These are phyloP conservation scores for Glossophaga mutica DNA, from an alignment of 2,797 vertebrate genomes.

Conservation along the genomic window DNA sequence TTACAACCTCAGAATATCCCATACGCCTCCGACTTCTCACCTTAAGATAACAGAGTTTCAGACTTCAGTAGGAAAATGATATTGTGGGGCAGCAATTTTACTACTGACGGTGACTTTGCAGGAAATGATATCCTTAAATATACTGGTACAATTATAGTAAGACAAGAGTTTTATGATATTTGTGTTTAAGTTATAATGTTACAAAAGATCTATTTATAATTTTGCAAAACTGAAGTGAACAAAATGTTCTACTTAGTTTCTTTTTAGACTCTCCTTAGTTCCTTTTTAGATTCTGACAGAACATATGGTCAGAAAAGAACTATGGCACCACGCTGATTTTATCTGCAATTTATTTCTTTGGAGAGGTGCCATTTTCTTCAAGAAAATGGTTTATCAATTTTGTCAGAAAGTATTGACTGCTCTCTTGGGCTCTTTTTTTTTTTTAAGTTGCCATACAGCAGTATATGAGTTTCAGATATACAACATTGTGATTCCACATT, in stretches of 20 bases:
- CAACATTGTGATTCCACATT: background rate
- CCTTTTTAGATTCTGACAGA: background rate
- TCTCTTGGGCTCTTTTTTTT: background rate
- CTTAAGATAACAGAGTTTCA: conserved; percentile 8
- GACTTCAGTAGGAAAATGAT: background rate
- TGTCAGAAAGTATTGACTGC: background rate
- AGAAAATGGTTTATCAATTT: background rate
- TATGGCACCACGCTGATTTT: background rate
- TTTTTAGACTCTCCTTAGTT: background rate
- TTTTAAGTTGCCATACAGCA: background rate
- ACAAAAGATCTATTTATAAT: background rate
- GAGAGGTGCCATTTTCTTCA: background rate
- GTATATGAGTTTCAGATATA: background rate
- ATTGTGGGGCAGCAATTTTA: background rate
- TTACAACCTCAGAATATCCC: background rate
- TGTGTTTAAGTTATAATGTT: background rate
- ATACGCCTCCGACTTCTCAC: background rate
- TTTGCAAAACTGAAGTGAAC: conserved; percentile 7
- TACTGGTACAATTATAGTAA: background rate
- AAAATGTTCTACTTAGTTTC: background rate
- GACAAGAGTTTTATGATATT: conserved; percentile 16
- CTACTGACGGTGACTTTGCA: background rate
- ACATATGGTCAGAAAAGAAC: background rate
- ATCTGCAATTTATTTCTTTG: conserved; percentile 15
- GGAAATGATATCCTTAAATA: background rate